A percentile compares a stretch with the other conserved stretches of the same genome.
These are phyloP conservation scores for Coremacera marginata DNA, from an alignment of 2,888 invertebrate genomes.

Conservation along the genomic window DNA sequence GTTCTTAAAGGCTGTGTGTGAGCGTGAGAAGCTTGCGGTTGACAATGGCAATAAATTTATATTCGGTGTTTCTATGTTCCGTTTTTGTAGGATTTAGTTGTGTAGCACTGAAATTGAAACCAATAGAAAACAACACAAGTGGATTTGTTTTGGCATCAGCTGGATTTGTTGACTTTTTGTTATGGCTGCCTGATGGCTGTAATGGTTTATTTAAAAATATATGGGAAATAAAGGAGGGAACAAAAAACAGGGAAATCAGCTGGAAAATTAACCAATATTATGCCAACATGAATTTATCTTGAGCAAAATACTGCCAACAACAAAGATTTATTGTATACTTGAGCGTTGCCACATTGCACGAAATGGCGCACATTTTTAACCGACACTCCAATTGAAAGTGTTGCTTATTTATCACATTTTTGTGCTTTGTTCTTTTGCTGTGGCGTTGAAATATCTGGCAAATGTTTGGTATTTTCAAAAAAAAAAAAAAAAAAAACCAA, in stretches of 20 bases:
- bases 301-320: background rate
- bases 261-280: background rate
- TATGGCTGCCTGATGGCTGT: background rate
- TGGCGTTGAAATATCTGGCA: slow-evolving; percentile 6
- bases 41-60: slow-evolving; percentile 13
- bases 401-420: slow-evolving; percentile 6
- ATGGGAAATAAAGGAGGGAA: background rate
- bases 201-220: background rate
- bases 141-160: background rate
- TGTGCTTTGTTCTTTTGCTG: background rate
- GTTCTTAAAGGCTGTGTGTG: background rate
- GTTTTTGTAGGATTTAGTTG: background rate
- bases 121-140: background rate
- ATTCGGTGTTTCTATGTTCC: background rate
- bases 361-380: background rate
- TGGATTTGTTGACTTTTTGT: background rate
- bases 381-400: slow-evolving; percentile 12
- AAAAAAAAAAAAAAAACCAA: no score
- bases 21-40: background rate
- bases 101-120: background rate
- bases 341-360: background rate
- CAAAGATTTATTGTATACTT: slow-evolving; percentile 9
- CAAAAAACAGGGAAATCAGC: background rate
- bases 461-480: background rate
- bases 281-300: background rate